Base-by-base conservation (phyloP, 2,797 vertebrate species). In the Mus spretus region DNA sequence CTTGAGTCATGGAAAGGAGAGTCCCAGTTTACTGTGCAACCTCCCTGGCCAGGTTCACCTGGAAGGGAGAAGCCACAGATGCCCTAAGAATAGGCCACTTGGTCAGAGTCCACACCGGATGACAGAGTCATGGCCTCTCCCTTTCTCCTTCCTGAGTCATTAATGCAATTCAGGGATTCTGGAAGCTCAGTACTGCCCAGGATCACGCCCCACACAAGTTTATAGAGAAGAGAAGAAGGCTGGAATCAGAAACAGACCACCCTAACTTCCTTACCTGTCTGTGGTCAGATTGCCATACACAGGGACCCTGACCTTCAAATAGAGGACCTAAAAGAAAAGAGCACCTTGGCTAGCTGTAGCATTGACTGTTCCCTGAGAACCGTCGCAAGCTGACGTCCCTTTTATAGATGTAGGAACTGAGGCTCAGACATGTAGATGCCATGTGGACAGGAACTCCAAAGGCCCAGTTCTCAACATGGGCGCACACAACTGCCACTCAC, bases 391-490 rank as follows among this genome's bases (percentile, higher is more conserved):
- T n/a, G n/a, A 40, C 1, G 0, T 4, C 63, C 44, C 78, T 70
- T 86, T 80, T n/a, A 50, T 53, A 6, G 2, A 72, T 3, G 37
- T 82, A n/a, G 40, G 80, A 44, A 53, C 12, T 0, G 63, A 82
- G 47, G 59, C 55, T 83, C 44, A 11, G 34, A 74, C 86, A 89
- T 67, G 15, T 37, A 89, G 57, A 24, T 4, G 13, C 57, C 47
- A 61, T 40, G 17, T 17, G 37, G 28, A 28, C 57, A 9, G 24
- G 3, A 2, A 11, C 6, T 28, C 82, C 19, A 37, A 74, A 75
- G 82, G 26, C 50, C 0, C 3, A 14, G 59, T 55, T 74, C 74
- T 74, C 28, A 0, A 3, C 2, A 0, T 0, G 0, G 15, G 26
- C 6, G 17, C 24, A 26, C 2, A 13, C 55, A 14, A 28, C 61